Evolutionary conservation across 2,113 vertebrate species (phyloP).

Genomic region (Pipra filicauda): DNA sequence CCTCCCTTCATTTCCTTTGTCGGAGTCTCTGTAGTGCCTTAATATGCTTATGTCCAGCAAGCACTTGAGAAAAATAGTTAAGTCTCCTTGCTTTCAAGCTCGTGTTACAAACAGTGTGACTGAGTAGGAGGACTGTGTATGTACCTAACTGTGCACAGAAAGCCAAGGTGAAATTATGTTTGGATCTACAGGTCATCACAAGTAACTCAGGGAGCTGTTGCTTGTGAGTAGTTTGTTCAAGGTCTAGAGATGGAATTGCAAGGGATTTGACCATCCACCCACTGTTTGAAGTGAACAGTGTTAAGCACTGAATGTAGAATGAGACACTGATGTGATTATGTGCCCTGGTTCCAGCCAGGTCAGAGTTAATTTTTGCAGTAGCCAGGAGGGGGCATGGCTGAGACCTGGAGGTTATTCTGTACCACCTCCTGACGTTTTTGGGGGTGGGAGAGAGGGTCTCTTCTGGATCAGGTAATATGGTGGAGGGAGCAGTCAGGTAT

Average conservation of each 20-base stretch:
- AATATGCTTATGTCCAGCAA: not conserved
- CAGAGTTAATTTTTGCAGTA: not conserved
- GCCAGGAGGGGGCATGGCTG: not conserved
- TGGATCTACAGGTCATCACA: not conserved
- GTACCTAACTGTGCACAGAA: not conserved
- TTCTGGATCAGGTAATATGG: no score
- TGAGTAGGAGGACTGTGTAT: not conserved
- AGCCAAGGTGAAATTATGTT: not conserved
- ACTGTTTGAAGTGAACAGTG: not conserved
- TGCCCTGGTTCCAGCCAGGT: not conserved
- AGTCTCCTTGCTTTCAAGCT: not conserved
- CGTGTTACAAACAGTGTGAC: not conserved
- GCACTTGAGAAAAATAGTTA: not conserved
- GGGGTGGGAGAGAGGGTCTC: not conserved
- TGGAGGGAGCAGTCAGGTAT: not conserved
- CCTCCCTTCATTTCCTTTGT: not conserved
- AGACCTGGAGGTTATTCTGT: fast-evolving
- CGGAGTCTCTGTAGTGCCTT: not conserved
- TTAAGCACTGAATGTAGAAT: not conserved
- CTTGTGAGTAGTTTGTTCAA: not conserved
- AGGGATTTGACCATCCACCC: not conserved
- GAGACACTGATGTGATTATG: not conserved
- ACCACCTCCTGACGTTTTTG: not conserved
- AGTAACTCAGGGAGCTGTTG: not conserved
- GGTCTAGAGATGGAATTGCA: not conserved